A percentile compares a stretch with the other conserved stretches of the same genome.
These are phyloP conservation scores for Coregonus suidteri DNA, from an alignment of 2,797 vertebrate species.

Conservation along the genomic window DNA sequence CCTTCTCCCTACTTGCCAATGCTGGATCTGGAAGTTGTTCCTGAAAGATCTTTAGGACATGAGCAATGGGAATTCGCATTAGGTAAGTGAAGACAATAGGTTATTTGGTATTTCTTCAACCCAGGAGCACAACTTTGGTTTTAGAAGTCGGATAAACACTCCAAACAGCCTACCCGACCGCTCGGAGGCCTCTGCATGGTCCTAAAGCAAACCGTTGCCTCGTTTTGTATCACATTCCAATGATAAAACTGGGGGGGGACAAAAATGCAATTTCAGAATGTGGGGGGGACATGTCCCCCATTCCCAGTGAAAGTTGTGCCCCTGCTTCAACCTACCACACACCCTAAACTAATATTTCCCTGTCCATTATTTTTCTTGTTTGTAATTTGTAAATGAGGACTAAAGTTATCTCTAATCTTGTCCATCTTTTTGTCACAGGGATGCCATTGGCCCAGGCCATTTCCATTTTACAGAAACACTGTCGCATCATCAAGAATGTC, in stretches of 20 bases:
- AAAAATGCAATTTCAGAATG: no score
- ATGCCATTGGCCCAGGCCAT: constrained; percentile 99
- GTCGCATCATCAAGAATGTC: constrained; percentile 97
- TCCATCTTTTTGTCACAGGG: constrained; percentile 70
- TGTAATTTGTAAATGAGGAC: background rate
- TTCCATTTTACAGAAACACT: constrained; percentile 97
- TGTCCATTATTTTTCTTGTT: background rate
- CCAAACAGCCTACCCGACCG: no score
- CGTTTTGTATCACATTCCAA: no score
- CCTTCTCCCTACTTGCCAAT: constrained; percentile 82
- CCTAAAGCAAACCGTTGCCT: no score
- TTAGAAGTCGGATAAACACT: no score
- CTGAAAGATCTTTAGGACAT: constrained; percentile 98
- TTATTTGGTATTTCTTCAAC: background rate
- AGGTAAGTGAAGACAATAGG: constrained; percentile 72
- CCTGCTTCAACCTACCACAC: no score
- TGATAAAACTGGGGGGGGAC: no score
- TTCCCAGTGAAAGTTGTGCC: no score
- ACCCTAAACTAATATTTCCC: background rate
- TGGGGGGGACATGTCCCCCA: no score
- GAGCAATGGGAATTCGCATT: constrained; percentile 99
- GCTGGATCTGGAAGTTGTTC: constrained; percentile 99
- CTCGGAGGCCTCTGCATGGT: no score
- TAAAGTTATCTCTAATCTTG: background rate
- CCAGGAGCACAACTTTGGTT: no score